Evolutionary conservation across 2,888 invertebrate species (phyloP).

Genomic region (Trichopoda pennipes): DNA sequence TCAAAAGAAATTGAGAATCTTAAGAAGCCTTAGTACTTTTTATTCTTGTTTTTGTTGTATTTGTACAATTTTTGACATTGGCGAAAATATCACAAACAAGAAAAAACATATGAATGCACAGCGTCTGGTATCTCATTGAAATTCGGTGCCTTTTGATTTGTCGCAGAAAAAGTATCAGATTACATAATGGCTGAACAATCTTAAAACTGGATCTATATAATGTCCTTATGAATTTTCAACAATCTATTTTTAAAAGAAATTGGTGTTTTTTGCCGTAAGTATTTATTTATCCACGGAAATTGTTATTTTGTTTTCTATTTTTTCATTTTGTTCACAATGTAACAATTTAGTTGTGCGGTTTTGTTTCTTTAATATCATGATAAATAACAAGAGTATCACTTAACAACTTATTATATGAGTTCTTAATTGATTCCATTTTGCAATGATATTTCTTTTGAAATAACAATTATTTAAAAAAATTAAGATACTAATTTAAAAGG

Average conservation of each 20-base stretch:
- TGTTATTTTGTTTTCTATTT: conserved; percentile 52
- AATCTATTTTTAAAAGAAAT: conserved; percentile 17
- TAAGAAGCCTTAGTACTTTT: conserved; percentile 11
- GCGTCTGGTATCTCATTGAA: background rate
- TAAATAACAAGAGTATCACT: conserved; percentile 58
- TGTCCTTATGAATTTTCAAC: conserved; percentile 16
- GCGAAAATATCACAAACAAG: conserved; percentile 6
- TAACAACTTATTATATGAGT: conserved; percentile 54
- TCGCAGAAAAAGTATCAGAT: conserved; percentile 69
- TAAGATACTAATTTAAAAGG: background rate
- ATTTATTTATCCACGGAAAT: conserved; percentile 59
- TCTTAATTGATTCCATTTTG: conserved; percentile 1
- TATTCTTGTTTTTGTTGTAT: background rate
- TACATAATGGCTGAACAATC: conserved; percentile 56
- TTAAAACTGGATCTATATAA: conserved; percentile 22
- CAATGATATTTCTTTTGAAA: background rate
- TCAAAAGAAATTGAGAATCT: conserved; percentile 44
- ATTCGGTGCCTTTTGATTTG: conserved; percentile 70
- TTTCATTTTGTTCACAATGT: conserved; percentile 54
- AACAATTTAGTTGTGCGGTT: conserved; percentile 64
- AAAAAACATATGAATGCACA: conserved; percentile 5
- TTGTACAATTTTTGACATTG: conserved; percentile 21
- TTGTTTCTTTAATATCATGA: conserved; percentile 27
- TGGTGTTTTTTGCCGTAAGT: conserved; percentile 41
- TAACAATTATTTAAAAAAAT: background rate